Conservation (phyloP, 2,113 vertebrate genomes). For the Emydocephalus ijimae region DNA sequence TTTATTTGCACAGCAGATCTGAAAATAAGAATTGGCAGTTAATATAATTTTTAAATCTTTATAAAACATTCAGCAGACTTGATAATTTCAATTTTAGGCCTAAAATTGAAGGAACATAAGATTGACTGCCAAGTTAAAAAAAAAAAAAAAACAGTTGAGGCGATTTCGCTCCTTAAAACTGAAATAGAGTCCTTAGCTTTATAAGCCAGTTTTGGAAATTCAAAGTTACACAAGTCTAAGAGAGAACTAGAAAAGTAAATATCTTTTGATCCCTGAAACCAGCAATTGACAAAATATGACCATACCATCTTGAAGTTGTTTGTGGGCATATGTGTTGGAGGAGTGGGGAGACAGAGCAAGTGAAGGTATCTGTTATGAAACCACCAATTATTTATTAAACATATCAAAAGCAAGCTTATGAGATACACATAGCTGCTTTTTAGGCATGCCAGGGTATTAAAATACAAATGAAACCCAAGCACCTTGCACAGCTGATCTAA, state of each 20-base stretch:
- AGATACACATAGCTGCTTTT: slow-evolving; percentile 14
- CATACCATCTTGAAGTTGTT: not conserved
- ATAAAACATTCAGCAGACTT: not conserved
- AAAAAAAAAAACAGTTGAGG: no score
- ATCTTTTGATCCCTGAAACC: not conserved
- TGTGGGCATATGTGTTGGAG: not conserved
- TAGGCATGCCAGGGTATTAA: not conserved
- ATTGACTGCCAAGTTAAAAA: not conserved
- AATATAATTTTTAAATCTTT: not conserved
- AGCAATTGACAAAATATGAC: not conserved
- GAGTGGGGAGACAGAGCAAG: not conserved
- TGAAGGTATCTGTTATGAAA: not conserved
- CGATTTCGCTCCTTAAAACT: not conserved
- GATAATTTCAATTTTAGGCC: not conserved
- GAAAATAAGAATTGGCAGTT: not conserved
- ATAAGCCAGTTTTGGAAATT: not conserved
- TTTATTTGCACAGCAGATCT: not conserved
- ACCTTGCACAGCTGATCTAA: slow-evolving; percentile 60
- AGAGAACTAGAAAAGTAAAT: not conserved
- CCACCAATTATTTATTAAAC: not conserved
- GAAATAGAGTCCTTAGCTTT: not conserved
- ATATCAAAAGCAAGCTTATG: not conserved
- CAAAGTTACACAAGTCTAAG: not conserved
- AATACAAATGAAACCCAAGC: slow-evolving; percentile 27
- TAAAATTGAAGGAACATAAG: not conserved